Evolutionary conservation across 2,888 invertebrate species (phyloP).

Genomic region (Hypselothyrea guttata): DNA sequence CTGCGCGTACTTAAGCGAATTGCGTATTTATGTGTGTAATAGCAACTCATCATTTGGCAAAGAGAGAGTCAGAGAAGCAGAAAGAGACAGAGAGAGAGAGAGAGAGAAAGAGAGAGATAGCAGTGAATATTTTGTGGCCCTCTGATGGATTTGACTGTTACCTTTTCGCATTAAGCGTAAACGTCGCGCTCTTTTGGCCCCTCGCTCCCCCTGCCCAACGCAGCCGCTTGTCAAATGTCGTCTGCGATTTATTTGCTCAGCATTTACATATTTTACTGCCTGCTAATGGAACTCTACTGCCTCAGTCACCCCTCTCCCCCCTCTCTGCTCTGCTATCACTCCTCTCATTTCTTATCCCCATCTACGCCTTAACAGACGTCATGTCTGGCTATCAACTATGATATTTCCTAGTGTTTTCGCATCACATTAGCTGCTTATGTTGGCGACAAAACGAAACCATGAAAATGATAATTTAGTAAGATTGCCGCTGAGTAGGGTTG

Average conservation of each 20-base stretch:
- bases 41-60: constrained; percentile 71
- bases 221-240: constrained; percentile 62
- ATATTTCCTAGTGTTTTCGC: constrained; percentile 22
- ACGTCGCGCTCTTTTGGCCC: constrained; percentile 52
- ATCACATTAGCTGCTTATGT: constrained; percentile 21
- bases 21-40: constrained; percentile 77
- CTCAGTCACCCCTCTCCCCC: constrained; percentile 6
- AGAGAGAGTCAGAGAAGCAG: neutral
- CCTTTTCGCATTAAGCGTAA: constrained; percentile 65
- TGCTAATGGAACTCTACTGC: constrained; percentile 63
- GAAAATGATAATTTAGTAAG: constrained; percentile 37
- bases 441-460: constrained; percentile 27
- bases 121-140: constrained; percentile 19
- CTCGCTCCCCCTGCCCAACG: constrained; percentile 12
- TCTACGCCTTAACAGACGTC: neutral
- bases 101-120: neutral
- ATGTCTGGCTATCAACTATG: constrained; percentile 23
- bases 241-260: constrained; percentile 65
- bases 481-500: constrained; percentile 48
- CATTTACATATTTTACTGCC: constrained; percentile 75
- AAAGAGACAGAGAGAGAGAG: constrained; percentile 11
- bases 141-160: constrained; percentile 73
- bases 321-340: too few species aligned
- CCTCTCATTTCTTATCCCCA: neutral
- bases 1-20: constrained; percentile 68